Evolutionary conservation across 2,797 vertebrate species (phyloP), one percentile per base, ranked within the genome.

Genomic region (Peromyscus nudipes): DNA sequence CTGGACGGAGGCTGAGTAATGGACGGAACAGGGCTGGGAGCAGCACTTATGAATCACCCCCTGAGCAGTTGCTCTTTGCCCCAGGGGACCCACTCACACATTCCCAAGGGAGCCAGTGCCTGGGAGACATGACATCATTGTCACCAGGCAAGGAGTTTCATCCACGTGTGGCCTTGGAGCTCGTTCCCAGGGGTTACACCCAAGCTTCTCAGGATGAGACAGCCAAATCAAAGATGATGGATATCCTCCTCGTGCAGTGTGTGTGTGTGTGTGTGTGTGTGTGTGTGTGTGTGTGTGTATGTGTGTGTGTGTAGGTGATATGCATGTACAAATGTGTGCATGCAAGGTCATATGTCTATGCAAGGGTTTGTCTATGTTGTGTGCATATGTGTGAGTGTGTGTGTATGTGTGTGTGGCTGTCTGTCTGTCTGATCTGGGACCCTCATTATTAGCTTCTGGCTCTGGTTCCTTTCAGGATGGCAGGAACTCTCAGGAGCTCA

Each of bases 161-260:
- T 83, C 97, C 76, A 21, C 6, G 40, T 57, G 96, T 92, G 91
- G 89, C 92, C 95, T 95, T 4, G 29, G 76, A 87, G 19, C 75
- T 94, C 71, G 83, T 97, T 97, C 96, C 97, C 95, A 83, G 75
- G 93, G 79, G 93, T 77, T 25, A 95, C 94, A 89, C 92, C 96
- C 94, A 89, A 71, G 84, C 49, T 85, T 62, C 94, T 96, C 57
- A 1, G 67, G 21, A 16, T 43, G 84, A 84, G 73, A 46, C 17
- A 65, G 76, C 43, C 92, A 73, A 52, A 80, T 81, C 37, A 2
- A 34, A 89, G 57, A 52, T 76, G 91, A 71, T 1, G 37, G 46
- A 17, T 60, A n/a, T 37, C 23, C 55, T 64, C 25, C 52, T 43
- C 37, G 37, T 10, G 73, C 1, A 21, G 40, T 64, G 55, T 76